Evolutionary conservation across 2,888 invertebrate genomes (phyloP).

Genomic region (Patella caerulea): DNA sequence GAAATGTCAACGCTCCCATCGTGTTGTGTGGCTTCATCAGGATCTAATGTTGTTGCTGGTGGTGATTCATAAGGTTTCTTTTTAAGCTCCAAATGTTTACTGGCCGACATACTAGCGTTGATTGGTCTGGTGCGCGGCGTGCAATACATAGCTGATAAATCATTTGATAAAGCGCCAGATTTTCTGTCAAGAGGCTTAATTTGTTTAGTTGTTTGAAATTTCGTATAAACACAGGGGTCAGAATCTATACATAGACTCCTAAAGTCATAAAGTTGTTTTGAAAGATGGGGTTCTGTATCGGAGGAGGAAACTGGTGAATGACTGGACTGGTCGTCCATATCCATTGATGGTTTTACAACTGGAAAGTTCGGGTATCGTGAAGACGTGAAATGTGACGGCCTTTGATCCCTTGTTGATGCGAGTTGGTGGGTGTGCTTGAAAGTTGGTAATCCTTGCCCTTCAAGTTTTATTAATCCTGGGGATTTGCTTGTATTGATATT

Average conservation of each 20-base stretch:
- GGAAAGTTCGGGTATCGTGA: too few relatives aligned
- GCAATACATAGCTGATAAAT: not conserved
- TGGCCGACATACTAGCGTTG: slow-evolving; percentile 2
- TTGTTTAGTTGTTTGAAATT: not conserved
- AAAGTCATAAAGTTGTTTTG: not conserved
- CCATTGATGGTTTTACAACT: too few relatives aligned
- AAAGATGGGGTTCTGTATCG: not conserved
- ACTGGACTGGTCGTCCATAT: too few relatives aligned
- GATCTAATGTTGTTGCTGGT: not conserved
- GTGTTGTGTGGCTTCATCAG: not conserved
- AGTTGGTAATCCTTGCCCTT: not conserved
- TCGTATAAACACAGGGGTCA: not conserved
- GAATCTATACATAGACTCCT: not conserved
- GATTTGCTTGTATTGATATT: not conserved
- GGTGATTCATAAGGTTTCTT: too few relatives aligned
- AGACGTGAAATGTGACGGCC: too few relatives aligned
- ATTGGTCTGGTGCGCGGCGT: not conserved
- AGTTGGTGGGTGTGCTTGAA: not conserved
- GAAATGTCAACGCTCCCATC: not conserved
- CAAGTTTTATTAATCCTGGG: not conserved
- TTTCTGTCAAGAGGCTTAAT: not conserved
- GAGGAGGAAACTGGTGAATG: too few relatives aligned
- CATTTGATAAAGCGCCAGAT: not conserved
- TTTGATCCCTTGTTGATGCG: too few relatives aligned
- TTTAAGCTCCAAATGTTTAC: not conserved